Base-by-base conservation (phyloP, 2,797 vertebrate genomes). In the Brachyrhaphis roseni region DNA sequence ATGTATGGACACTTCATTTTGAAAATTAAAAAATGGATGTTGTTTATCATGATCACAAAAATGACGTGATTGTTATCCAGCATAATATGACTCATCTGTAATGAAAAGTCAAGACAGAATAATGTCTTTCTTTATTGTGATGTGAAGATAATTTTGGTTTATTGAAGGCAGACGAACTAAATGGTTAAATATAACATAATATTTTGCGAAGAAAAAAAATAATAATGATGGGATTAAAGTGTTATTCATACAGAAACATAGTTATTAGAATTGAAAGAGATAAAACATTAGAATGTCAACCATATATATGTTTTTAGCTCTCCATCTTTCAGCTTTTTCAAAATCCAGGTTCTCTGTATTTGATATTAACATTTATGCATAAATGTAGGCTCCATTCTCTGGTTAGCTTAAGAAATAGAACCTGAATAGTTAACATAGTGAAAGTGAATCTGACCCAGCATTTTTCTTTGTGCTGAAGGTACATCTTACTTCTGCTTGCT, bases 371-470 rank as follows among this genome's bases (percentile, higher is more conserved):
- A 46, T 71, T 43, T 18, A 16, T 15, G 43, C n/a, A 45, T 71
- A 28, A n/a, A 39, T 76, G 81, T 34, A 5, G 57, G 80, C 1
- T 78, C 46, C 70, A 8, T 85, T 79, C 78, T 79, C 71, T 76
- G 84, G 76, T 86, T 76, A 57, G 45, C 47, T 15, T 11, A 18
- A 76, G 83, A 76, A 62, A 73, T 64, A 83, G 49, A 82, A 84
- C 82, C 82, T 87, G 86, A 87, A 79, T 78, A 66, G 62, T 57
- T 73, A 86, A 73, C 68, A 81, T 6, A 45, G 75, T 88, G 72
- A 0, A 81, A 84, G 84, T 88, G 81, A 77, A 83, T 88, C 87
- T 87, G 82, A 91, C 89, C 87, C 20, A 3, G 47, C 82, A 84
- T 86, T 90, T 53, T 88, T 82, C 78, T 34, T 82, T 81, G 80